Evolutionary conservation across 2,113 vertebrate species (phyloP).

Genomic region (Casuarius casuarius): DNA sequence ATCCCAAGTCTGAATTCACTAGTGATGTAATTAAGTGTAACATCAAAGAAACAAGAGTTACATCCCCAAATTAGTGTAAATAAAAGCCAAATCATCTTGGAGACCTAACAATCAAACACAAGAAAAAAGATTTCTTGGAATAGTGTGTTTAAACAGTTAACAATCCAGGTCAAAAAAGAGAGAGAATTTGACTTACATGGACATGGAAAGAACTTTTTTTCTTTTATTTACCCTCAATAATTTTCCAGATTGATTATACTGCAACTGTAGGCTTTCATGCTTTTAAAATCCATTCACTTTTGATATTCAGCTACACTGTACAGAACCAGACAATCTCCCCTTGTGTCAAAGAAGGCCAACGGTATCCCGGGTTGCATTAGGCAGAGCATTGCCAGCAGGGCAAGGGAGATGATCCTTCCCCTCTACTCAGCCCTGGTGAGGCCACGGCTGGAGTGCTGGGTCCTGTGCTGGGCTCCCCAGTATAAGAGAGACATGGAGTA

Average conservation of each 20-base stretch:
- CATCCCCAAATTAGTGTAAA: conserved; percentile 6
- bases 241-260: background rate
- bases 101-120: background rate
- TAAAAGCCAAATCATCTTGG: conserved; percentile 32
- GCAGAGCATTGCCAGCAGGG: too few species aligned
- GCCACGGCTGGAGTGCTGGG: too few species aligned
- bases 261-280: background rate
- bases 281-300: background rate
- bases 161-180: background rate
- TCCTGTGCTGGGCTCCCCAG: too few species aligned
- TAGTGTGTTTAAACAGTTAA: background rate
- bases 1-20: background rate
- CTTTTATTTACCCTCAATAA: background rate
- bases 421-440: too few species aligned
- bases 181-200: background rate
- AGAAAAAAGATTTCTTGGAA: background rate
- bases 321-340: background rate
- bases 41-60: background rate
- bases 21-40: background rate
- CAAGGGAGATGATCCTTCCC: too few species aligned
- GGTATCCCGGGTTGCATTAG: too few species aligned
- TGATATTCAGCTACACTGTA: background rate
- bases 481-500: too few species aligned
- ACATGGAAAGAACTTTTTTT: background rate
- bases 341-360: too few species aligned